Evolutionary conservation across 2,113 vertebrate species (phyloP).

Genomic region (Phalacrocorax brasilianus): DNA sequence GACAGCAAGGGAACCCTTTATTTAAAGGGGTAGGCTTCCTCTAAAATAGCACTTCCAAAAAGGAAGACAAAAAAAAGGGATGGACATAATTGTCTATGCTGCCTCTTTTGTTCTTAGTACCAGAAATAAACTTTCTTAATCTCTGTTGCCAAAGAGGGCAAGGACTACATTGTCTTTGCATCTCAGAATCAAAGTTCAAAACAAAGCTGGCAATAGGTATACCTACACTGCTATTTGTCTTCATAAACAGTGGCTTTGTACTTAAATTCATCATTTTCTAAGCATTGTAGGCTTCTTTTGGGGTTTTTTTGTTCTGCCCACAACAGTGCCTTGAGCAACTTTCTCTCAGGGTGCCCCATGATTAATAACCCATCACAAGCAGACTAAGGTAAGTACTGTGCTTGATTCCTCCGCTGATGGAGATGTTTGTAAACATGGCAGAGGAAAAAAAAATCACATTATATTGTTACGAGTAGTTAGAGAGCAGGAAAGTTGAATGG

Average conservation of each 20-base stretch:
- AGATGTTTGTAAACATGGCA: slow-evolving; percentile 24
- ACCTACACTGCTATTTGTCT: background rate
- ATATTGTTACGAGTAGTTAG: background rate
- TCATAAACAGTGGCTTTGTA: background rate
- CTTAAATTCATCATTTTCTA: slow-evolving; percentile 4
- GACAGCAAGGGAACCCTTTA: background rate
- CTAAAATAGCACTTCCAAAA: background rate
- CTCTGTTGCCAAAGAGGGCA: background rate
- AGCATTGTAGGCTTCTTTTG: background rate
- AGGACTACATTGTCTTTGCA: background rate
- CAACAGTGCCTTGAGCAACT: background rate
- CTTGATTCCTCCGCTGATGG: background rate
- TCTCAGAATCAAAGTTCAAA: background rate
- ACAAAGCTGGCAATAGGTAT: background rate
- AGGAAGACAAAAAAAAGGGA: background rate
- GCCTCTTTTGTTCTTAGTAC: background rate
- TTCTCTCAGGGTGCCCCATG: background rate
- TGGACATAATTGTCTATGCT: background rate
- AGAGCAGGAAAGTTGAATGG: background rate
- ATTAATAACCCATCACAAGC: background rate
- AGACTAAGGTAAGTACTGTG: background rate
- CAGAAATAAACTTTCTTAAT: background rate
- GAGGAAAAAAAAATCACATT: background rate
- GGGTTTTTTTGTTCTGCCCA: background rate
- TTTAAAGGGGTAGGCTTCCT: background rate